phyloP scores from a whole-genome alignment of 2,113 vertebrate genomes.

The Melierax canorus region DNA sequence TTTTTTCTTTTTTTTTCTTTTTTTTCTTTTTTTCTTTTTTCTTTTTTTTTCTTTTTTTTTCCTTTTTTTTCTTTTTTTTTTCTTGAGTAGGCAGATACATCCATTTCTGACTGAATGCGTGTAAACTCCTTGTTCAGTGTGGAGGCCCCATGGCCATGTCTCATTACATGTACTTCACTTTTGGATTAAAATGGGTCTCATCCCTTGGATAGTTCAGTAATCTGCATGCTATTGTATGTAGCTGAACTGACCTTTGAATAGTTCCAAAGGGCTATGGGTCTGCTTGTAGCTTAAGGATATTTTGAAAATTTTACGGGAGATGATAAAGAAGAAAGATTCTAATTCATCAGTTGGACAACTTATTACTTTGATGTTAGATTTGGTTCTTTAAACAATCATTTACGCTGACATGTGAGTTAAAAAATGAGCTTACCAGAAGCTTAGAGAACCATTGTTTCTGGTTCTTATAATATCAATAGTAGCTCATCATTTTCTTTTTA shows the following conservation, averaged over 20 bases:
- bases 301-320: conserved; percentile 7
- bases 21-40: not conserved
- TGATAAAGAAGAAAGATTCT: conserved; percentile 6
- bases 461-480: not conserved
- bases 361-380: conserved; percentile 20
- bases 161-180: not conserved
- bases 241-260: not conserved
- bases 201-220: not conserved
- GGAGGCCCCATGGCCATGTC: not conserved
- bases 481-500: not conserved
- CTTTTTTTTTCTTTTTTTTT: too few species aligned
- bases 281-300: not conserved
- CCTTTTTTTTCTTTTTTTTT: not conserved
- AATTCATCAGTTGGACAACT: conserved; percentile 16
- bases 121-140: not conserved
- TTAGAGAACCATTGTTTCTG: not conserved
- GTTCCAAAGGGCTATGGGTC: not conserved
- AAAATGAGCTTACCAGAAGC: not conserved
- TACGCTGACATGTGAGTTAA: not conserved
- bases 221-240: not conserved
- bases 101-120: not conserved
- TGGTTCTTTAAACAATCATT: conserved; percentile 19
- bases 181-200: not conserved
- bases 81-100: not conserved
- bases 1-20: not conserved